Percentiles rank a stretch among this genome's conserved stretches.
Evolutionary conservation across 2,888 invertebrate genomes (phyloP).

Genomic region (Aphrophora alni): DNA sequence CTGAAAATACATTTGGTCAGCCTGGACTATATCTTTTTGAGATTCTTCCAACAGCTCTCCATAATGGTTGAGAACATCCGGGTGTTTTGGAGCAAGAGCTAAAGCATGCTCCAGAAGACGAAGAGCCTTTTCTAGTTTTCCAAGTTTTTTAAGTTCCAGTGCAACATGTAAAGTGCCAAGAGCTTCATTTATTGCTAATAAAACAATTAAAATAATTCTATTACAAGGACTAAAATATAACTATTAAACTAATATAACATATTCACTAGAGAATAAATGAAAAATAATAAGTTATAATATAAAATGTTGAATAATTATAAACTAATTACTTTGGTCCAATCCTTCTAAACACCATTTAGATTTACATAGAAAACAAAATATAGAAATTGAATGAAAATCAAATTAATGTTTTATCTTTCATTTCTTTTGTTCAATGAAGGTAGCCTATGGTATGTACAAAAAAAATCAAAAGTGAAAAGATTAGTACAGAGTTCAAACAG

Average conservation of each 20-base stretch:
- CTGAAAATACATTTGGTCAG: conserved; percentile 88
- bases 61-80: conserved; percentile 89
- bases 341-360: no score
- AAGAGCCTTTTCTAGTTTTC: conserved; percentile 84
- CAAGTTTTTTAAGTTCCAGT: conserved; percentile 79
- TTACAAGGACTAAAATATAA: conserved; percentile 7
- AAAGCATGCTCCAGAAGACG: conserved; percentile 90
- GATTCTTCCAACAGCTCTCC: conserved; percentile 92
- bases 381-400: no score
- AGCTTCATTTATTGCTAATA: conserved; percentile 68
- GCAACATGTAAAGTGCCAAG: conserved; percentile 85
- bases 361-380: no score
- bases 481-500: no score
- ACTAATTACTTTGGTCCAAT: no score
- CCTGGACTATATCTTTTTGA: conserved; percentile 82
- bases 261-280: background rate
- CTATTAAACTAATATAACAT: background rate
- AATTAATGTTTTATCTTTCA: no score
- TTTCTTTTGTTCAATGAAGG: no score
- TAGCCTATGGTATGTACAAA: no score
- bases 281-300: no score
- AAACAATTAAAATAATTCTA: background rate
- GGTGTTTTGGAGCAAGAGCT: conserved; percentile 88
- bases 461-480: no score
- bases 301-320: no score